These are phyloP conservation scores for Halcyon malimbica DNA, from an alignment of 2,113 vertebrate species.

Conservation along the genomic window DNA sequence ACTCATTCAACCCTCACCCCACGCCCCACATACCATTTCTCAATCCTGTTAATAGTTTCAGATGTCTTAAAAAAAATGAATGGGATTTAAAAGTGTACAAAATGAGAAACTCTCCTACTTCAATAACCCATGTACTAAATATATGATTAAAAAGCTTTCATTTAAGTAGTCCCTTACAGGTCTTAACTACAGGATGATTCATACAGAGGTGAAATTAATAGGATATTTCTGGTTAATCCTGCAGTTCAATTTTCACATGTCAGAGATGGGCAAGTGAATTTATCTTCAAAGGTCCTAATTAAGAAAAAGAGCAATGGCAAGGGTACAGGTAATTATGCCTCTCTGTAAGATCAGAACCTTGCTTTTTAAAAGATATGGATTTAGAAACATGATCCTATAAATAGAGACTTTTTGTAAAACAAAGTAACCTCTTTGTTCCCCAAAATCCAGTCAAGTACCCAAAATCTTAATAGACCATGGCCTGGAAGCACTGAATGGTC, in stretches of 20 bases:
- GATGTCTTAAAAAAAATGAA: neutral
- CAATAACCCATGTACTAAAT: conserved; percentile 9
- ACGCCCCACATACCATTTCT: neutral
- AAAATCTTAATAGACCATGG: neutral
- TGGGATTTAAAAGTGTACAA: conserved; percentile 42
- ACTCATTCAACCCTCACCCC: neutral
- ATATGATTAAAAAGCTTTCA: conserved; percentile 54
- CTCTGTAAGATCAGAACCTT: conserved; percentile 10
- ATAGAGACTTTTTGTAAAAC: neutral
- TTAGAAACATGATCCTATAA: conserved; percentile 1
- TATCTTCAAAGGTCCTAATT: conserved; percentile 45
- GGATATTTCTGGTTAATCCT: conserved; percentile 33
- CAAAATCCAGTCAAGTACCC: neutral
- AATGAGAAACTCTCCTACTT: conserved; percentile 48
- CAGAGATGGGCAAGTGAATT: neutral
- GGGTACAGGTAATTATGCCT: conserved; percentile 44
- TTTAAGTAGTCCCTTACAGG: conserved; percentile 33
- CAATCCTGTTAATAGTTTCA: conserved; percentile 29
- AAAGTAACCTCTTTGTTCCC: neutral
- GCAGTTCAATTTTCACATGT: conserved; percentile 15
- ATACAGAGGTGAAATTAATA: conserved; percentile 4
- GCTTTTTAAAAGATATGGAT: conserved; percentile 10
- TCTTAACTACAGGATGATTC: conserved; percentile 28
- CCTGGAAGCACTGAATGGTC: neutral
- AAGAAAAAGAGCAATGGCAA: conserved; percentile 5